These are phyloP conservation scores for Radopholus similis DNA, from an alignment of 1,140 invertebrate genomes.

Conservation along the genomic window DNA sequence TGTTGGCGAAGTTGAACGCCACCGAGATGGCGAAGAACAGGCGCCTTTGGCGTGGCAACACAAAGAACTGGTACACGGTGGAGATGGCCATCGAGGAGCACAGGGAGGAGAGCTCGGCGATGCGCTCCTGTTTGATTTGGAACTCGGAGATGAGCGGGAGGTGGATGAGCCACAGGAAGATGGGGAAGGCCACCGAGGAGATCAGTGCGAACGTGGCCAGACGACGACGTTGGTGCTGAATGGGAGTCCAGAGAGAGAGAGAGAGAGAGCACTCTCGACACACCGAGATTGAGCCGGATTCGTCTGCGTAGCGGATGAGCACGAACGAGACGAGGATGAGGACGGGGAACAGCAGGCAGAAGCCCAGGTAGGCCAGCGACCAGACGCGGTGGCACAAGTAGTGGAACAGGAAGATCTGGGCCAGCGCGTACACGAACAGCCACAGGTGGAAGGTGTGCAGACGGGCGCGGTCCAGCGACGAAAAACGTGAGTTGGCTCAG, in stretches of 20 bases:
- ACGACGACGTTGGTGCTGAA: conserved; percentile 39
- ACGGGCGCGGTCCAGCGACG: conserved; percentile 47
- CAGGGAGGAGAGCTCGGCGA: conserved; percentile 27
- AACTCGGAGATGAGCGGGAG: conserved; percentile 47
- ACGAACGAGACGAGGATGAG: conserved; percentile 47
- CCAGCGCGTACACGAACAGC: conserved; percentile 55
- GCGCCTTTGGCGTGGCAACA: conserved; percentile 54
- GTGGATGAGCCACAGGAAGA: conserved; percentile 52
- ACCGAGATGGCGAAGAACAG: conserved; percentile 51
- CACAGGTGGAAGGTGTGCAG: conserved; percentile 59
- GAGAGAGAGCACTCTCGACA: background rate
- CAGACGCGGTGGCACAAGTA: conserved; percentile 49
- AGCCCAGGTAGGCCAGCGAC: conserved; percentile 41
- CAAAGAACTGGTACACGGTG: conserved; percentile 56
- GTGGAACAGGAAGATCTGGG: conserved; percentile 56
- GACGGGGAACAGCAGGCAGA: conserved; percentile 41
- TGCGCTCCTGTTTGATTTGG: conserved; percentile 37
- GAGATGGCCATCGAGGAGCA: conserved; percentile 20
- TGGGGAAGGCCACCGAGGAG: conserved; percentile 44
- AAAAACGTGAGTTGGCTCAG: too few species aligned
- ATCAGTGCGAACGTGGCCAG: conserved; percentile 50
- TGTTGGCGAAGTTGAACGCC: conserved; percentile 47
- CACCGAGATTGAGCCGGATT: conserved; percentile 26
- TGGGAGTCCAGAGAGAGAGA: conserved; percentile 3
- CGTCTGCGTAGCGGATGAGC: conserved; percentile 51